Evolutionary conservation across 1,140 invertebrate genomes (phyloP).

Genomic region (Gonatopus flavifemur): DNA sequence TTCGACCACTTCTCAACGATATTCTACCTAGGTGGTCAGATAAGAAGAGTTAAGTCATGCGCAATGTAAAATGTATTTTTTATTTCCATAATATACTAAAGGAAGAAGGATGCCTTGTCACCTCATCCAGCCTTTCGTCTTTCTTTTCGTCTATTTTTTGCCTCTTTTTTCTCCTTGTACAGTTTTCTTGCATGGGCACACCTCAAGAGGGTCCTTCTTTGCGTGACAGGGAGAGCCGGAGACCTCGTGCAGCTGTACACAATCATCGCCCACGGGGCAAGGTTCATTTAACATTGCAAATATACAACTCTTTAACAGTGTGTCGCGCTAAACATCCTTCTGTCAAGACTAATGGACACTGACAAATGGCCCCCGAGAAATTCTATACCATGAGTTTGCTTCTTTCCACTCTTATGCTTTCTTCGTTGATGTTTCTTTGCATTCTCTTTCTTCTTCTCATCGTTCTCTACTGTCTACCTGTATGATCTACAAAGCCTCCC

Average conservation of each 20-base stretch:
- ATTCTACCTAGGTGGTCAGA: no score
- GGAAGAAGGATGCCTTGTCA: slow-evolving; percentile 16
- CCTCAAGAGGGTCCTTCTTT: slow-evolving; percentile 27
- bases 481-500: no score
- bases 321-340: slow-evolving; percentile 31
- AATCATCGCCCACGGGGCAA: slow-evolving; percentile 35
- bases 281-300: slow-evolving; percentile 39
- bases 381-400: slow-evolving; percentile 6
- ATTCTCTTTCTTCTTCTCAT: no score
- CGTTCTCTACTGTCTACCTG: no score
- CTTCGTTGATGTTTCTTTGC: no score
- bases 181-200: slow-evolving; percentile 36
- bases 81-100: slow-evolving; percentile 27
- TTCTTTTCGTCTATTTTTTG: slow-evolving; percentile 7
- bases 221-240: slow-evolving; percentile 8
- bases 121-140: slow-evolving; percentile 4
- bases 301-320: slow-evolving; percentile 42
- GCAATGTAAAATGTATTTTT: slow-evolving; percentile 22
- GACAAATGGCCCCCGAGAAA: slow-evolving; percentile 30
- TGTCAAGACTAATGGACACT: slow-evolving; percentile 32
- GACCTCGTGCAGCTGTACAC: slow-evolving; percentile 30
- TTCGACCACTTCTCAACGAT: no score
- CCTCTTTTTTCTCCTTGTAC: slow-evolving; percentile 20
- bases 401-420: slow-evolving; percentile 6
- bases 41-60: no score